phyloP scores from a whole-genome alignment of 2,113 vertebrate genomes.

The Nycticryphes semicollaris region DNA sequence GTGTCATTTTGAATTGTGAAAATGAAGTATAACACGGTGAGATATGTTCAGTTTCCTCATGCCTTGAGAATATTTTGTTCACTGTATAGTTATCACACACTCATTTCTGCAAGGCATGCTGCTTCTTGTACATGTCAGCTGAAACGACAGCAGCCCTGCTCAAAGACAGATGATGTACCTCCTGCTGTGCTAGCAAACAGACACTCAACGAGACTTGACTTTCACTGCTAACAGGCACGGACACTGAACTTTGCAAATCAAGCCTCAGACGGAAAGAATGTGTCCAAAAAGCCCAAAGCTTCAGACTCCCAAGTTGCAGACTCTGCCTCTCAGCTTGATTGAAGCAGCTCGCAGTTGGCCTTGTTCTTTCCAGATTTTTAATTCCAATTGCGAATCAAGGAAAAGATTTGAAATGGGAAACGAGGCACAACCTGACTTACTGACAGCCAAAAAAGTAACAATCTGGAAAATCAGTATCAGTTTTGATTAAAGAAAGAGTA shows the following conservation, averaged over 20 bases:
- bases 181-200: conserved; percentile 52
- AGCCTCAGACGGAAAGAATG: conserved; percentile 25
- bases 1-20: conserved; percentile 64
- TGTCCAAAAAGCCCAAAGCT: conserved; percentile 48
- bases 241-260: conserved; percentile 47
- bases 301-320: not conserved
- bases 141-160: conserved; percentile 40
- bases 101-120: conserved; percentile 67
- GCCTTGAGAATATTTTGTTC: conserved; percentile 62
- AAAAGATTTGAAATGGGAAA: not conserved
- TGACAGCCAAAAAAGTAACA: not conserved
- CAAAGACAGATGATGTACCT: conserved; percentile 60
- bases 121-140: conserved; percentile 59
- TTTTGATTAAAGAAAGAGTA: not conserved
- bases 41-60: conserved; percentile 39
- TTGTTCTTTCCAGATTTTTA: not conserved
- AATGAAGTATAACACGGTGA: conserved; percentile 30
- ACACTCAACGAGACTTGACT: conserved; percentile 72
- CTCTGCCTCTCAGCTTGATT: not conserved
- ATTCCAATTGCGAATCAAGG: not conserved
- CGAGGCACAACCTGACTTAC: not conserved
- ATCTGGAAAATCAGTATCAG: not conserved
- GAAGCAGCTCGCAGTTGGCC: not conserved
- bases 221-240: conserved; percentile 68
- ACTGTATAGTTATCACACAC: conserved; percentile 59